Base-by-base conservation (phyloP, 2,888 invertebrate species). In the Sinopyrophorus schimmeli region DNA sequence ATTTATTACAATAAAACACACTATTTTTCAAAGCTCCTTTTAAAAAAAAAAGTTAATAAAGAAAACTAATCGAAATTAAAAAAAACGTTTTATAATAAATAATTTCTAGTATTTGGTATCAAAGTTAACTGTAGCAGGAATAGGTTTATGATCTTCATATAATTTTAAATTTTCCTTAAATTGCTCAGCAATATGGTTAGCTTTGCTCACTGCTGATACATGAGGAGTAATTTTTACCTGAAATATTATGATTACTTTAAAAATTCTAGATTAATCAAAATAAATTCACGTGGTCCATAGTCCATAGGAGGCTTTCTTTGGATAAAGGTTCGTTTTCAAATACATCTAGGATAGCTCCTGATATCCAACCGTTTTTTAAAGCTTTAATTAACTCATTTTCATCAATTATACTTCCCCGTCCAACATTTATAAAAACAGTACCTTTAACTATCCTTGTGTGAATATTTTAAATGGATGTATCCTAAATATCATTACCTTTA, bases 351-450 rank as follows among this genome's bases (percentile, higher is more conserved):
- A 80, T 74, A 27, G 80, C 80, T 23, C 72, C 77, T 1, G 76
- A 73, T 37, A 82, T 66, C 80, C 80, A 81, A 9, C 72, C 70
- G 17, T 75, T 64, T 35, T 76, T 67, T 20, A 82, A 58, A 6
- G 81, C 80, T 31, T 71, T 67, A 3, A 81, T 54, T 18, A 82
- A 64, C 52, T 75, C 74, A 1, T 59, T 54, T 62, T 81, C 80
- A 47, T 67, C 69, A 9, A 81, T 76, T n/a, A 81, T 66, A 51
- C 74, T 74, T 20, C 81, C 80, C 62, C 81, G 67, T 1, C 81
- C 82, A 44, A 81, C 71, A 61, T 82, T 82, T n/a, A 82, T 78
- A 54, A 82, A 77, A 21, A 80, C 70, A 9, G 77, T 18, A 18
- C 3, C 18, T 18, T 18, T 18, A 18, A 18, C 3, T 18, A 6